Evolutionary conservation across 2,888 invertebrate species (phyloP).

Genomic region (Artemia sinica): DNA sequence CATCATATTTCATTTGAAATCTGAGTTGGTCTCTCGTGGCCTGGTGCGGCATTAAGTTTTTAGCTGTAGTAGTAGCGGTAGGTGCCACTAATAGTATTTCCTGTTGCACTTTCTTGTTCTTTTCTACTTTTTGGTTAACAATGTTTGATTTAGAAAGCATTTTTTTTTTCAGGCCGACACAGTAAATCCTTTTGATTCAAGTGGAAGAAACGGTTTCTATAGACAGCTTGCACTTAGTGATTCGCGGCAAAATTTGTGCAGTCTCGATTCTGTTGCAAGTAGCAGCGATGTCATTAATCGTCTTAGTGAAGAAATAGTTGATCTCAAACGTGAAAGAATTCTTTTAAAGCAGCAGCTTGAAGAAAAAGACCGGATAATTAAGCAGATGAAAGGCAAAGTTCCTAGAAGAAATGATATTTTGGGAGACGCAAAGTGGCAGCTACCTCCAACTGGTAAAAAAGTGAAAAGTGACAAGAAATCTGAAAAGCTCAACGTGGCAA

Average conservation of each 20-base stretch:
- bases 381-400: constrained; percentile 12
- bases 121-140: no score
- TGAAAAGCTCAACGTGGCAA: constrained; percentile 17
- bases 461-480: constrained; percentile 14
- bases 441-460: background rate
- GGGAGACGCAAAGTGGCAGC: constrained; percentile 7
- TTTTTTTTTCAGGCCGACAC: background rate
- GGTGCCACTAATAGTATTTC: no score
- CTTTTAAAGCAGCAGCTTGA: constrained; percentile 16
- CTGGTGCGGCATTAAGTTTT: no score
- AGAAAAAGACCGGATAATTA: constrained; percentile 13
- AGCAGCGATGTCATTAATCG: background rate
- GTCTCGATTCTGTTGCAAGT: background rate
- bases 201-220: background rate
- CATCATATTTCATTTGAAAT: no score
- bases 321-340: constrained; percentile 15
- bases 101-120: no score
- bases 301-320: constrained; percentile 13
- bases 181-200: constrained; percentile 3
- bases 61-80: no score
- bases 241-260: constrained; percentile 6
- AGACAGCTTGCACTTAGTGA: constrained; percentile 11
- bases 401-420: background rate
- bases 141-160: background rate
- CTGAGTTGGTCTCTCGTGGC: no score